phyloP scores from a whole-genome alignment of 2,888 invertebrate genomes.

The Diarsia dahlii region DNA sequence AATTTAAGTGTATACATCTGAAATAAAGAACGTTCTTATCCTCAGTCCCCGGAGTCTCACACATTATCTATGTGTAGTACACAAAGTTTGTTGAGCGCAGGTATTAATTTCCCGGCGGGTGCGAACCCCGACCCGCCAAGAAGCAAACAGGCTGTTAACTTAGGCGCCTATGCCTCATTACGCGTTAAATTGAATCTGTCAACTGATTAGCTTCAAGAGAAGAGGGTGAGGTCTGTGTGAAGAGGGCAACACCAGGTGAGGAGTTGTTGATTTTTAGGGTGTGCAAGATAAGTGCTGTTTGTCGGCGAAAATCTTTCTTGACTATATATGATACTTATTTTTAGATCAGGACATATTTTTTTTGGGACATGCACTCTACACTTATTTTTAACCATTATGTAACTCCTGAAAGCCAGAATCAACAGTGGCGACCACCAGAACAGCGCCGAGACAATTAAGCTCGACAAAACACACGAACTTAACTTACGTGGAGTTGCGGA shows the following conservation, averaged over 20 bases:
- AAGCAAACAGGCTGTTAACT: conserved; percentile 66
- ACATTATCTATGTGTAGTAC: conserved; percentile 67
- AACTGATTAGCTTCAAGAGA: conserved; percentile 64
- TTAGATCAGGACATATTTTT: not conserved
- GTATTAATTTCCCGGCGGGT: conserved; percentile 80
- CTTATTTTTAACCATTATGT: too few relatives aligned
- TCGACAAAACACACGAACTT: too few relatives aligned
- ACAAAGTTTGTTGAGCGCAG: conserved; percentile 74
- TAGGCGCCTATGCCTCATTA: conserved; percentile 63
- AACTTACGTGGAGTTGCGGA: too few relatives aligned
- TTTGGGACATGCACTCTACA: too few relatives aligned
- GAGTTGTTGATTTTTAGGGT: not conserved
- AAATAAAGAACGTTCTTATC: conserved; percentile 33
- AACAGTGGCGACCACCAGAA: too few relatives aligned
- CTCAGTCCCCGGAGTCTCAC: conserved; percentile 38
- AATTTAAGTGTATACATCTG: too few relatives aligned
- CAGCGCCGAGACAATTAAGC: too few relatives aligned
- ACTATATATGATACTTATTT: not conserved
- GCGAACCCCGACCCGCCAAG: conserved; percentile 69
- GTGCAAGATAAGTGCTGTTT: not conserved
- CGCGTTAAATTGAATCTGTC: conserved; percentile 69
- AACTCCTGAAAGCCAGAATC: too few relatives aligned
- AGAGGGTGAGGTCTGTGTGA: conserved; percentile 42
- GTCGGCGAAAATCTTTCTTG: too few relatives aligned
- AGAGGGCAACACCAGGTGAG: conserved; percentile 26